phyloP scores from a whole-genome alignment of 2,888 invertebrate species.

The Sceliomorpha sp. region DNA sequence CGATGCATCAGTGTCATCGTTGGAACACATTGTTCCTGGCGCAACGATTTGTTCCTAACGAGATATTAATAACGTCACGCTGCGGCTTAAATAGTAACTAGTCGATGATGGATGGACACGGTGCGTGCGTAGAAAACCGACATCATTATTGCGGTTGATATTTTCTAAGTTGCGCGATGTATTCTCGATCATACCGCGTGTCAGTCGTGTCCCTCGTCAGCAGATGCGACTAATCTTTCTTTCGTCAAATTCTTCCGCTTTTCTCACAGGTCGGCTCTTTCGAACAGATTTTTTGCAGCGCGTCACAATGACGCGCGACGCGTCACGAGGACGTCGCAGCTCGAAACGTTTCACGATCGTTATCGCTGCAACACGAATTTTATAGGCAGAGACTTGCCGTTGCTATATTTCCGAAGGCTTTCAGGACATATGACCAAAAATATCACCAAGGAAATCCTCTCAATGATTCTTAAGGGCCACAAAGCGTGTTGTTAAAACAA shows the following conservation, averaged over 20 bases:
- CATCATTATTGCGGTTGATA: conserved; percentile 66
- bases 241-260: conserved; percentile 2
- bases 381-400: too few relatives aligned
- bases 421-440: too few relatives aligned
- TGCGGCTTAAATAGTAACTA: conserved; percentile 79
- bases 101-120: conserved; percentile 77
- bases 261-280: not conserved
- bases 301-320: too few relatives aligned
- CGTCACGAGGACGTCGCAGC: too few relatives aligned
- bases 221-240: conserved; percentile 35
- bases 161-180: conserved; percentile 63
- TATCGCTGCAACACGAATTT: too few relatives aligned
- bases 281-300: not conserved
- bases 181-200: conserved; percentile 64
- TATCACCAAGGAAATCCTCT: too few relatives aligned
- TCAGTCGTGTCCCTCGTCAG: conserved; percentile 30
- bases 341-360: too few relatives aligned
- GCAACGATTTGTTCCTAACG: conserved; percentile 73
- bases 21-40: conserved; percentile 64
- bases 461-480: too few relatives aligned
- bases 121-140: conserved; percentile 59
- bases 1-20: conserved; percentile 78
- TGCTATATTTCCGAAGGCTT: too few relatives aligned
- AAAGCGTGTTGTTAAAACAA: too few relatives aligned
- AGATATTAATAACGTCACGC: conserved; percentile 79